Conservation (phyloP, 2,888 invertebrate genomes). For the Drosophila histrio region DNA sequence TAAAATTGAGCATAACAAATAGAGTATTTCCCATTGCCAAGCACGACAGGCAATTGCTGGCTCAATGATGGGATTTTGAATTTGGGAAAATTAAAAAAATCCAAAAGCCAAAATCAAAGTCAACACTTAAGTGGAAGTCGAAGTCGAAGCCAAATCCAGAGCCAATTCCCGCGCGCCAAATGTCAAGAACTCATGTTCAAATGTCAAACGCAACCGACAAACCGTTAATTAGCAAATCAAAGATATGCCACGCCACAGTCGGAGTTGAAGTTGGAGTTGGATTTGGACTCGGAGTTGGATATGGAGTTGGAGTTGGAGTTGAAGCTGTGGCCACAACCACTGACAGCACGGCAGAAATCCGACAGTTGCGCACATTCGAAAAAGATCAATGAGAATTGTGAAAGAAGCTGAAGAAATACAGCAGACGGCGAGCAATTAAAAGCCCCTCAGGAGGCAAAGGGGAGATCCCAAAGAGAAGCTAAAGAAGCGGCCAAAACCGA, state of each 20-base stretch:
- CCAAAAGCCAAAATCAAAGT: conserved; percentile 8
- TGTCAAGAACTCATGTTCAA: conserved; percentile 82
- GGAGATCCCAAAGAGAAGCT: not conserved
- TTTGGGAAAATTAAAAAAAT: not conserved
- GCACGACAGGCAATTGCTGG: not conserved
- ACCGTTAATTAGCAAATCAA: conserved; percentile 83
- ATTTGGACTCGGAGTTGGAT: not conserved
- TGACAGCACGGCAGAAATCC: conserved; percentile 65
- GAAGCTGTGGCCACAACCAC: conserved; percentile 40
- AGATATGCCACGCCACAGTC: conserved; percentile 70
- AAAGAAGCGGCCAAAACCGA: conserved; percentile 28
- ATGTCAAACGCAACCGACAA: conserved; percentile 82
- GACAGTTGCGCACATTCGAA: conserved; percentile 77
- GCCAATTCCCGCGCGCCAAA: conserved; percentile 62
- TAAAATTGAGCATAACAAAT: too few species aligned
- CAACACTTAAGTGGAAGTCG: not conserved
- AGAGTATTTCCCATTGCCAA: not conserved
- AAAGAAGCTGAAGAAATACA: conserved; percentile 73
- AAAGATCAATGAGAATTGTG: conserved; percentile 82
- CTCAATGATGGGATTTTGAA: conserved; percentile 20
- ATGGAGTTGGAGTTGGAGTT: conserved; percentile 4
- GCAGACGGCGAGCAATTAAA: conserved; percentile 74
- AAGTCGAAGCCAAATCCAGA: conserved; percentile 14
- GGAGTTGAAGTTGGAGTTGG: conserved; percentile 8
- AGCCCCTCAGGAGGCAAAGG: conserved; percentile 32